These are phyloP conservation scores for Malthinus flaveolus DNA, from an alignment of 2,888 invertebrate genomes.

Conservation along the genomic window DNA sequence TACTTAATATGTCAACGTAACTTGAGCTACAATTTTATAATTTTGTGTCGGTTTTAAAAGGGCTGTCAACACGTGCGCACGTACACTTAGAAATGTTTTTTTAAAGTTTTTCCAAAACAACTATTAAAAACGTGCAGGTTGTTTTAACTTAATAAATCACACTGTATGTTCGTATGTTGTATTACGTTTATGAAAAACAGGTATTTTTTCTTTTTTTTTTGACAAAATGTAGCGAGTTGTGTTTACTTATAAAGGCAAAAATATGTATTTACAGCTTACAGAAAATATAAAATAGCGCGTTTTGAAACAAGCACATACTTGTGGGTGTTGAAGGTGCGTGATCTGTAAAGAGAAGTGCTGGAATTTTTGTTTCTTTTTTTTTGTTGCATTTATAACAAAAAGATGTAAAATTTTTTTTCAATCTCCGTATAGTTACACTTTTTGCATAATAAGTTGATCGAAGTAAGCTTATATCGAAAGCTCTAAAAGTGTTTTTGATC, in stretches of 20 bases:
- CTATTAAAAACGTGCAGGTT: too few species aligned
- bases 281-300: slow-evolving; percentile 16
- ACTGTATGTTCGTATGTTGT: too few species aligned
- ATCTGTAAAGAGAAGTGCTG: slow-evolving; percentile 15
- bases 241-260: slow-evolving; percentile 7
- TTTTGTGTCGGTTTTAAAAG: not conserved
- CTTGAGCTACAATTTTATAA: not conserved
- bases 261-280: slow-evolving; percentile 4
- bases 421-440: slow-evolving; percentile 9
- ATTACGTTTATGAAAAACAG: too few species aligned
- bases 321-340: slow-evolving; percentile 13
- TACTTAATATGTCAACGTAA: slow-evolving; percentile 2
- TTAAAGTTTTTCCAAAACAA: too few species aligned
- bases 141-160: too few species aligned
- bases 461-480: slow-evolving; percentile 11
- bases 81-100: slow-evolving; percentile 1
- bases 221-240: not conserved
- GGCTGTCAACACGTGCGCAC: not conserved
- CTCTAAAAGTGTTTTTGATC: too few species aligned
- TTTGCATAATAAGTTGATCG: slow-evolving; percentile 15
- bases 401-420: slow-evolving; percentile 10
- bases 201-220: too few species aligned
- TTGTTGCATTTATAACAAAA: slow-evolving; percentile 10
- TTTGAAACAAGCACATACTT: slow-evolving; percentile 12
- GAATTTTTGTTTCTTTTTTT: not conserved